A percentile compares a stretch with the other conserved stretches of the same genome.
Evolutionary conservation across 2,113 vertebrate genomes (phyloP).

Genomic region (Gadus chalcogrammus): DNA sequence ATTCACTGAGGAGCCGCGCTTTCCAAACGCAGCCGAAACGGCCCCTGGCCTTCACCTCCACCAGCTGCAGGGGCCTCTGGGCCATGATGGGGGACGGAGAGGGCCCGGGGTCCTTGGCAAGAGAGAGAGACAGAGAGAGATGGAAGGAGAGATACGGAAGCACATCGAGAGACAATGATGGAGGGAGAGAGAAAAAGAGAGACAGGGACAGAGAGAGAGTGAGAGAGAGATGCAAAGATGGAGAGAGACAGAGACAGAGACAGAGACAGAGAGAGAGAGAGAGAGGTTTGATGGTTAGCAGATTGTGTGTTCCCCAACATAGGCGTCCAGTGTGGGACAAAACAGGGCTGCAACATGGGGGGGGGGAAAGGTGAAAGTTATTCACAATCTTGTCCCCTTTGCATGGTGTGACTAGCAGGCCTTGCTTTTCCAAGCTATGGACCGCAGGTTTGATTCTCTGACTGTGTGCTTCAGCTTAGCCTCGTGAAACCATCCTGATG

Average conservation of each 20-base stretch:
- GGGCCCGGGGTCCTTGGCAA: conserved; percentile 86
- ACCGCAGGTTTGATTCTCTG: too few species aligned
- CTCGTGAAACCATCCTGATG: too few species aligned
- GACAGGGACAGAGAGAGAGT: too few species aligned
- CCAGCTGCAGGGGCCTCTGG: conserved; percentile 90
- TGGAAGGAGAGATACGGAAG: conserved; percentile 30
- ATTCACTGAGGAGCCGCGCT: conserved; percentile 90
- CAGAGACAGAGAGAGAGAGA: neutral
- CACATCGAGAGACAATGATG: conserved; percentile 2
- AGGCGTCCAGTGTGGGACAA: too few species aligned
- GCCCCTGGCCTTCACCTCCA: conserved; percentile 95
- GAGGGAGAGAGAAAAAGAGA: conserved; percentile 2
- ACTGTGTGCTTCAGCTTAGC: too few species aligned
- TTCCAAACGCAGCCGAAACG: conserved; percentile 98
- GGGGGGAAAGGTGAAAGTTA: too few species aligned
- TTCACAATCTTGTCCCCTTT: too few species aligned
- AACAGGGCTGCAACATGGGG: conserved; percentile 16
- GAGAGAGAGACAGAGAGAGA: conserved; percentile 1
- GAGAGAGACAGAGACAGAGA: conserved; percentile 17
- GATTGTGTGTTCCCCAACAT: too few species aligned
- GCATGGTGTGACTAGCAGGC: too few species aligned
- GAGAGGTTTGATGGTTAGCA: conserved; percentile 3
- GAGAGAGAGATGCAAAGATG: conserved; percentile 20
- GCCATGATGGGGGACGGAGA: conserved; percentile 88
- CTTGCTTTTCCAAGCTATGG: too few species aligned